Evolutionary conservation across 2,888 invertebrate species (phyloP).

Genomic region (Biston betularia): DNA sequence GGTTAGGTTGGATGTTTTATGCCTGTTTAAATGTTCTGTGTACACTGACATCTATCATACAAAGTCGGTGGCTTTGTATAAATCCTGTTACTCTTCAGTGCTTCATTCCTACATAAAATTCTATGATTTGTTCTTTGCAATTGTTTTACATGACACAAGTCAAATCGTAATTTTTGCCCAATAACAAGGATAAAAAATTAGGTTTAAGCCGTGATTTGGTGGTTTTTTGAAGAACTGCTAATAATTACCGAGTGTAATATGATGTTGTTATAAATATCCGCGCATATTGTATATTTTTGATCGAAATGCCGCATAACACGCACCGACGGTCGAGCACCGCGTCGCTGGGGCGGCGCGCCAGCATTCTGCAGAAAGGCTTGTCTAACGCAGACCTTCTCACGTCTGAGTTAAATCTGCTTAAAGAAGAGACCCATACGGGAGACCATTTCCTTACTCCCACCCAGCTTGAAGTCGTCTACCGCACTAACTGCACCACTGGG

Average conservation of each 20-base stretch:
- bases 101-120: too few relatives aligned
- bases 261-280: background rate
- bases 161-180: too few relatives aligned
- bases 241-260: background rate
- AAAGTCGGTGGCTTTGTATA: too few relatives aligned
- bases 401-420: constrained; percentile 65
- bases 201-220: background rate
- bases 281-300: background rate
- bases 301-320: constrained; percentile 54
- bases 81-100: too few relatives aligned
- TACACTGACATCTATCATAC: too few relatives aligned
- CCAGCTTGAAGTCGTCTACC: constrained; percentile 75
- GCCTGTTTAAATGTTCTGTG: too few relatives aligned
- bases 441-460: constrained; percentile 76
- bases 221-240: background rate
- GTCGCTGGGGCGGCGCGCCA: constrained; percentile 26
- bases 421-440: constrained; percentile 73
- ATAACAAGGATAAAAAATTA: too few relatives aligned
- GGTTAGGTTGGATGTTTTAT: too few relatives aligned
- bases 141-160: too few relatives aligned
- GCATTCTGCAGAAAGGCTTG: constrained; percentile 31
- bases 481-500: constrained; percentile 81
- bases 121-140: too few relatives aligned
- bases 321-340: constrained; percentile 53
- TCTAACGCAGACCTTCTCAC: constrained; percentile 44